Conservation (phyloP, 2,888 invertebrate genomes). For the Erpobdella octoculata region DNA sequence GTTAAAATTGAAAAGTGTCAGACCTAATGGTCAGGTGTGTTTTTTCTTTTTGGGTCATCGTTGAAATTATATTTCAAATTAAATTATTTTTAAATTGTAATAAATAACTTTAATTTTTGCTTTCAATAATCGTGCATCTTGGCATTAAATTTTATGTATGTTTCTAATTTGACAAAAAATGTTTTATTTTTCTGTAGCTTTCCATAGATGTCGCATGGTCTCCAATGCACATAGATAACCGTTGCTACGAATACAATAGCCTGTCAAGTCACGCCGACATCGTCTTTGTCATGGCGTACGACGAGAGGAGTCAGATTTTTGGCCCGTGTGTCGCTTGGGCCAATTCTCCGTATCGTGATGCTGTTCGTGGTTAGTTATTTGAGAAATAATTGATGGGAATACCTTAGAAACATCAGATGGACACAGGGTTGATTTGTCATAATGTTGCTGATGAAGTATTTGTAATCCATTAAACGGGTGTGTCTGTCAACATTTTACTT, state of each 20-base stretch:
- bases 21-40: conserved; percentile 37
- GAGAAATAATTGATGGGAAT: too few species aligned
- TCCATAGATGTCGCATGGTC: conserved; percentile 53
- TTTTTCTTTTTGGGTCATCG: not conserved
- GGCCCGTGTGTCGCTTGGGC: conserved; percentile 46
- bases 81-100: not conserved
- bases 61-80: not conserved
- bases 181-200: conserved; percentile 40
- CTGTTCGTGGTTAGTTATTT: not conserved
- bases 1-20: conserved; percentile 40
- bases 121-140: not conserved
- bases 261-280: conserved; percentile 48
- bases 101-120: not conserved
- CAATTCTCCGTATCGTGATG: conserved; percentile 41
- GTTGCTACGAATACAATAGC: conserved; percentile 50
- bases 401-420: too few species aligned
- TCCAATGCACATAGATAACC: conserved; percentile 48
- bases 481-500: not conserved
- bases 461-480: not conserved
- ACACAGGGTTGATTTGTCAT: not conserved
- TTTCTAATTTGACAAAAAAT: not conserved
- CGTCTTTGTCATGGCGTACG: conserved; percentile 53
- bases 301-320: conserved; percentile 51
- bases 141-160: not conserved
- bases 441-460: not conserved